phyloP scores from a whole-genome alignment of 2,888 invertebrate species.

The Morinoia aosen region DNA sequence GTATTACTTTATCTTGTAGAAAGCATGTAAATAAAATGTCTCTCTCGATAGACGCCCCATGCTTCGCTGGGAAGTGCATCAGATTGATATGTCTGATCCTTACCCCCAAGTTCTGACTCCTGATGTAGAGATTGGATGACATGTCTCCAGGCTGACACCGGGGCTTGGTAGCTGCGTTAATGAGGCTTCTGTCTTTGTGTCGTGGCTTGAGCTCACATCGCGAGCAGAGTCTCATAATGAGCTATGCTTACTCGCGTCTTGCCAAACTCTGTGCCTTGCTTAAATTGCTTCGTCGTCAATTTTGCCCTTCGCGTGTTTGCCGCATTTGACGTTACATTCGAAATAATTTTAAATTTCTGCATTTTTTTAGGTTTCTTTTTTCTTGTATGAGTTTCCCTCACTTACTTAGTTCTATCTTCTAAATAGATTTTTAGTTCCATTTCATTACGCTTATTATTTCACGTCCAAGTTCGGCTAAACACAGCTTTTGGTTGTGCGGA shows the following conservation, averaged over 20 bases:
- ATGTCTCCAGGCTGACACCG: neutral
- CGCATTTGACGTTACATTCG: neutral
- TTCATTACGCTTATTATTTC: neutral
- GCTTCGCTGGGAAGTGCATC: too few relatives aligned
- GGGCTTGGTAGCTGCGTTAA: constrained; percentile 8
- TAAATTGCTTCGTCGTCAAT: neutral
- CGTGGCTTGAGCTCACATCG: neutral
- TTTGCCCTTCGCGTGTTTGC: neutral
- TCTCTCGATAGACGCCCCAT: too few relatives aligned
- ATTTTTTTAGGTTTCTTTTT: too few relatives aligned
- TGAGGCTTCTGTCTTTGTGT: constrained; percentile 44
- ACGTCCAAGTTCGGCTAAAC: neutral
- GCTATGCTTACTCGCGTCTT: neutral
- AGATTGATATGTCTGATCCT: neutral
- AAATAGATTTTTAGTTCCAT: neutral
- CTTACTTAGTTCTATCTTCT: neutral
- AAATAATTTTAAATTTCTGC: neutral
- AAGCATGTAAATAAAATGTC: neutral
- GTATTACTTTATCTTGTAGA: neutral
- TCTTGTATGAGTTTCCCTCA: neutral
- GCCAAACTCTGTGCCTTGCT: neutral
- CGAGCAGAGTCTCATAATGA: constrained; percentile 13
- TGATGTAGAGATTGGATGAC: neutral
- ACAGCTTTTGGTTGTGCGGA: neutral
- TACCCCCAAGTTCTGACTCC: neutral